These are phyloP conservation scores for Pica pica DNA, from an alignment of 2,113 vertebrate species.

Conservation along the genomic window DNA sequence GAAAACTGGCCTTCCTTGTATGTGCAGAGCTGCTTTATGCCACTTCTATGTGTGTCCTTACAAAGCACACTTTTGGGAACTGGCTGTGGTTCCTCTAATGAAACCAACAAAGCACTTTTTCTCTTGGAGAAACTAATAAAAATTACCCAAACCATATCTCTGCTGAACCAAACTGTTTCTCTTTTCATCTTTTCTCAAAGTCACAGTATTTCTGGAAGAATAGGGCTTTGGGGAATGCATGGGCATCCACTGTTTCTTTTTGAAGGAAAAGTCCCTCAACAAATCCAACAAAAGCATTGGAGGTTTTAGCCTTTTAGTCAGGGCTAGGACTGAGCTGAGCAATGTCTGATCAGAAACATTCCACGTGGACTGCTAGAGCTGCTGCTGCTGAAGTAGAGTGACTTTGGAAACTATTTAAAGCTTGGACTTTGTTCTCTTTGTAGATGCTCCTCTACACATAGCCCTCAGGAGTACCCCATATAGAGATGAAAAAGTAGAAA, in stretches of 20 bases:
- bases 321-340: background rate
- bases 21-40: background rate
- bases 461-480: constrained; percentile 65
- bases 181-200: background rate
- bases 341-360: background rate
- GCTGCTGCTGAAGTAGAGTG: background rate
- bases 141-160: background rate
- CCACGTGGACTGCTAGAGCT: background rate
- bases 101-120: background rate
- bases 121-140: background rate
- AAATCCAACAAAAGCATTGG: background rate
- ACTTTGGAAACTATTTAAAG: constrained; percentile 13
- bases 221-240: background rate
- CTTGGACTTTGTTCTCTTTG: constrained; percentile 39
- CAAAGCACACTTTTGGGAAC: background rate
- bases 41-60: background rate
- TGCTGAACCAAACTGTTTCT: background rate
- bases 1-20: background rate
- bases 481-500: constrained; percentile 68
- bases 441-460: constrained; percentile 66
- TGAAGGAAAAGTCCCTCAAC: background rate
- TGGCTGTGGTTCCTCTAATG: background rate
- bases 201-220: background rate
- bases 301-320: background rate
- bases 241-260: background rate